Evolutionary conservation across 1,140 invertebrate genomes (phyloP), one percentile per base, ranked within the genome.

Genomic region (Oreohelix idahoensis): DNA sequence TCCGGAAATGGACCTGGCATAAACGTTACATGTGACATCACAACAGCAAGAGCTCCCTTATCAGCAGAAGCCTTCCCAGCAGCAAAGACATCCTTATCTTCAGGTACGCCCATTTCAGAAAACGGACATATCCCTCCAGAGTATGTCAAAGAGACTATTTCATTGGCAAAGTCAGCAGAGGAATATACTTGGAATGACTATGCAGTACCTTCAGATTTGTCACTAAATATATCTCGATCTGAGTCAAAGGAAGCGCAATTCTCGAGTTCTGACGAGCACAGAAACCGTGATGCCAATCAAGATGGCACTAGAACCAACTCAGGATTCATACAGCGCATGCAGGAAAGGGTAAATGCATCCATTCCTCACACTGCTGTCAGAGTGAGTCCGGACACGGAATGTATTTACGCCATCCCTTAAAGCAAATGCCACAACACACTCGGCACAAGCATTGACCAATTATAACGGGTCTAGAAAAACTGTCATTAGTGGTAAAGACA

Each of bases 391-490:
- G 42, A 76, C 29, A 51, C 20, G 26, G 74, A 76, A 51, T 42
- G 1, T 5, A 51, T 51, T 29, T 76, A 76, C 74, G 74, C 74
- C 26, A 32, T 76, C 29, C 74, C 74, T 45, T n/a, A n/a, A n/a
- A n/a, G n/a, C n/a, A n/a, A n/a, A n/a, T n/a, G n/a, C n/a, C n/a
- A n/a, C n/a, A n/a, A n/a, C n/a, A n/a, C n/a, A n/a, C n/a, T n/a
- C n/a, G n/a, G n/a, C n/a, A n/a, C n/a, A n/a, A n/a, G n/a, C n/a
- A n/a, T n/a, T n/a, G n/a, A n/a, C n/a, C n/a, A n/a, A n/a, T n/a
- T n/a, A n/a, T n/a, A n/a, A n/a, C n/a, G n/a, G n/a, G n/a, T n/a
- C n/a, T n/a, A n/a, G n/a, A n/a, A n/a, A n/a, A n/a, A n/a, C n/a
- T n/a, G n/a, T n/a, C n/a, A n/a, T n/a, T n/a, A n/a, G n/a, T n/a